Conservation (phyloP, 2,888 invertebrate genomes). For the Brachyopa scutellaris region DNA sequence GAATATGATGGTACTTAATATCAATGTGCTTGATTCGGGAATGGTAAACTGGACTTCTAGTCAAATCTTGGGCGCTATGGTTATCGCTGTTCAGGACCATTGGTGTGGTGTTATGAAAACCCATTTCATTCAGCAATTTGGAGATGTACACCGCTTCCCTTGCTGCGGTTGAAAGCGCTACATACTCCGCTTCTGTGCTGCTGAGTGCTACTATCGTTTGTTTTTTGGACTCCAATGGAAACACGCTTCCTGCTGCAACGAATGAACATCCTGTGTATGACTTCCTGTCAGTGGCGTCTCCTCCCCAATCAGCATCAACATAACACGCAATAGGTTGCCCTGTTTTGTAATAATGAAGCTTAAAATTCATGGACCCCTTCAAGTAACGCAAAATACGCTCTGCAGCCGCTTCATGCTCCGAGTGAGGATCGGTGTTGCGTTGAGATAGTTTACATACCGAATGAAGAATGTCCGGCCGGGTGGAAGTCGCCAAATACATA, state of each 20-base stretch:
- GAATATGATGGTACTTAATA: conserved; percentile 27
- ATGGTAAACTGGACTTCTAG: conserved; percentile 44
- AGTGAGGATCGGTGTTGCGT: conserved; percentile 70
- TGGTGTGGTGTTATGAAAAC: background rate
- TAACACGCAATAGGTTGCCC: conserved; percentile 53
- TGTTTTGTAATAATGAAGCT: conserved; percentile 58
- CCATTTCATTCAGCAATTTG: background rate
- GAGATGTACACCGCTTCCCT: conserved; percentile 50
- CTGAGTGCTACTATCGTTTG: conserved; percentile 50
- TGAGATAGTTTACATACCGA: conserved; percentile 72
- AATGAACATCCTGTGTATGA: conserved; percentile 61
- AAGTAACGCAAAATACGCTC: conserved; percentile 72
- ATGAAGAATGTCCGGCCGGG: conserved; percentile 69
- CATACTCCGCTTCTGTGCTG: conserved; percentile 62
- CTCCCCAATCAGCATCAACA: conserved; percentile 72
- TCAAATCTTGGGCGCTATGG: conserved; percentile 27
- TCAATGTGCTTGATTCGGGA: conserved; percentile 36
- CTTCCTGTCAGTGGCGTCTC: conserved; percentile 57
- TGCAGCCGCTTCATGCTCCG: conserved; percentile 68
- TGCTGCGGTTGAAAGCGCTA: conserved; percentile 42
- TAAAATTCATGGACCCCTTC: conserved; percentile 49
- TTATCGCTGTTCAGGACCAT: conserved; percentile 27
- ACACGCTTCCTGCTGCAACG: conserved; percentile 17
- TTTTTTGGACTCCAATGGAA: conserved; percentile 51
- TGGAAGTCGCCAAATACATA: conserved; percentile 67